phyloP scores from a whole-genome alignment of 2,888 invertebrate genomes.

The Cephus sareptanus region DNA sequence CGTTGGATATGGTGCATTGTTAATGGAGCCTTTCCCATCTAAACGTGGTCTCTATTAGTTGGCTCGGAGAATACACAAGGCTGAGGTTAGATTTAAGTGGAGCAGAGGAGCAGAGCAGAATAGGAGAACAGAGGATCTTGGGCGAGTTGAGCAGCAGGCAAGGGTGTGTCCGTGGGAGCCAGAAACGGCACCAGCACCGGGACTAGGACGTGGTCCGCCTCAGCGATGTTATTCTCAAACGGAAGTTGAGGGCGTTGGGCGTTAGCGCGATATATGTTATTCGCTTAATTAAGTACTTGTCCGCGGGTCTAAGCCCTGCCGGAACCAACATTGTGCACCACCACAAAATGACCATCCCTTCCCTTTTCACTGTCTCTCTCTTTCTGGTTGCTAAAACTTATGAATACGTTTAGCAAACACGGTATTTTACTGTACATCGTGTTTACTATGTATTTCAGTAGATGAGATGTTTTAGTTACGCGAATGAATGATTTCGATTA shows the following conservation, averaged over 20 bases:
- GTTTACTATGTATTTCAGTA: background rate
- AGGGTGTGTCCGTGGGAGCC: slow-evolving; percentile 16
- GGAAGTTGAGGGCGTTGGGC: slow-evolving; percentile 40
- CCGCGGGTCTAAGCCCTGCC: slow-evolving; percentile 29
- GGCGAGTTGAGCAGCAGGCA: slow-evolving; percentile 3
- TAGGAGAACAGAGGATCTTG: slow-evolving; percentile 7
- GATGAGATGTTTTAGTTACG: background rate
- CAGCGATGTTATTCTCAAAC: slow-evolving; percentile 21
- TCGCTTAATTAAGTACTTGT: slow-evolving; percentile 63
- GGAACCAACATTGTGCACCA: slow-evolving; percentile 14
- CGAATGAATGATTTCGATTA: background rate
- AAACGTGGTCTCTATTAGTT: slow-evolving; percentile 22
- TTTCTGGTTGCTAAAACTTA: background rate
- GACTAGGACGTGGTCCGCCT: slow-evolving; percentile 13
- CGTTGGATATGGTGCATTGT: slow-evolving; percentile 8
- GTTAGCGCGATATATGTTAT: slow-evolving; percentile 58
- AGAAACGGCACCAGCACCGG: slow-evolving; percentile 2
- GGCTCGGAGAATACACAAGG: slow-evolving; percentile 21
- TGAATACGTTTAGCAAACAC: background rate
- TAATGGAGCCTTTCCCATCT: slow-evolving; percentile 8
- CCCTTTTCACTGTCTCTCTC: background rate
- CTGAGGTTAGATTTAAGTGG: slow-evolving; percentile 6
- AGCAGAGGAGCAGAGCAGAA: slow-evolving; percentile 1
- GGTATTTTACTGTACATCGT: background rate
- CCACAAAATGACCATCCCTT: background rate